A percentile compares a stretch with the other conserved stretches of the same genome.
These are phyloP conservation scores for Melinaea marsaeus DNA, from an alignment of 2,888 invertebrate species.

Conservation along the genomic window DNA sequence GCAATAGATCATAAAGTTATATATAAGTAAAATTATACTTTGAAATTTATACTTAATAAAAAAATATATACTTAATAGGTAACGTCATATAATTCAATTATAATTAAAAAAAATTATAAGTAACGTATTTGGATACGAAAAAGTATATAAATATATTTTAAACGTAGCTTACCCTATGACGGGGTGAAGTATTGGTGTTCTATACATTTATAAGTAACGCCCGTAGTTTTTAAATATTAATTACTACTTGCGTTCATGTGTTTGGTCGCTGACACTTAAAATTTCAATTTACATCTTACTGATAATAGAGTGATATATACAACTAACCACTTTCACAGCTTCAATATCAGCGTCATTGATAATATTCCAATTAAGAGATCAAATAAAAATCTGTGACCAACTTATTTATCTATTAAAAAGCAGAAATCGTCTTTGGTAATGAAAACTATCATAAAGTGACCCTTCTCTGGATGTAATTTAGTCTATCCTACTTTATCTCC, in stretches of 20 bases:
- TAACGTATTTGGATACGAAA: background rate
- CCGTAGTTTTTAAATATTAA: constrained; percentile 12
- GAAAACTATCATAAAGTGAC: constrained; percentile 13
- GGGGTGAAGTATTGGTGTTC: constrained; percentile 23
- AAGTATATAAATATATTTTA: background rate
- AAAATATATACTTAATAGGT: too few relatives aligned
- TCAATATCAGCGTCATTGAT: background rate
- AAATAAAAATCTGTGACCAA: background rate
- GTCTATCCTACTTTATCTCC: constrained; percentile 2
- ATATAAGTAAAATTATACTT: too few relatives aligned
- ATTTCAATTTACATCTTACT: constrained; percentile 10
- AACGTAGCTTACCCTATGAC: background rate
- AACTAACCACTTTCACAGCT: background rate
- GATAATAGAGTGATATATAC: background rate
- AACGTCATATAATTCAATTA: too few relatives aligned
- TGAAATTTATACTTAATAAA: too few relatives aligned
- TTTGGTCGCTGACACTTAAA: constrained; percentile 8
- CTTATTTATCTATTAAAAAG: background rate
- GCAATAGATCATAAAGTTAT: too few relatives aligned
- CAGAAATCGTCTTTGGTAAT: background rate
- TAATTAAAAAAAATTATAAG: too few relatives aligned
- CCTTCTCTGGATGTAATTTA: constrained; percentile 1
- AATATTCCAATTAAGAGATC: background rate
- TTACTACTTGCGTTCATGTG: constrained; percentile 3
- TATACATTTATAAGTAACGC: constrained; percentile 18